Evolutionary conservation across 2,888 invertebrate genomes (phyloP), one percentile per base, ranked within the genome.

Genomic region (Parapristionchus giblindavisi): DNA sequence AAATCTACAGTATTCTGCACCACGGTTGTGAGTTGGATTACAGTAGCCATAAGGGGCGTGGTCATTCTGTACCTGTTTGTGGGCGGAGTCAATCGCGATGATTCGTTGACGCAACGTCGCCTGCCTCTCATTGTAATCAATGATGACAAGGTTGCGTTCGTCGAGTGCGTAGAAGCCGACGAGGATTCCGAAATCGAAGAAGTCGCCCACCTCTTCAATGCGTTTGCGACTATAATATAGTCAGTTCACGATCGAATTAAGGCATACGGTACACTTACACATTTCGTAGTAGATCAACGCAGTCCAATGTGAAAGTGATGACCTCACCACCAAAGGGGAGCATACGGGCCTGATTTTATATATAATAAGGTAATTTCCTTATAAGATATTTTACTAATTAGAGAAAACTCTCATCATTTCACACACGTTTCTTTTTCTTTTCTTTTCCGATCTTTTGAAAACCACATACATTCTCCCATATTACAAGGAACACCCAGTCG

Each of bases 121-220:
- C 27, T 71, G 38, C 1, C n/a, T 14, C 5, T 71, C 70, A 8
- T 71, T 71, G 70, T 40, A 56, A 11, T 71, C 70, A 1, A 71
- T 17, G 14, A 71, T 38, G n/a, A 71, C 70, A 27, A 56, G 56
- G 21, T 24, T 56, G 48, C 32, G 27, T 32, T 56, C 70, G 14
- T 71, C 56, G 56, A 71, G 54, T 56, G 70, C 54, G 29, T 71
- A 71, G 40, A 71, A 71, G 6, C 70, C 70, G 38, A 71, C 70
- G 54, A 71, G 70, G 3, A n/a, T 6, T 43, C 70, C 70, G 56
- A 71, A 71, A 56, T 71, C 43, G 34, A 6, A 54, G 56, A 71
- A 71, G 3, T 40, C 70, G 4, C 70, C 70, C 24, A 71, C 56
- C 21, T 40, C 38, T 56, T 56, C 56, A 21, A 71, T n/a, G 3